Conservation (phyloP, 2,888 invertebrate genomes). For the Acronicta aceris region DNA sequence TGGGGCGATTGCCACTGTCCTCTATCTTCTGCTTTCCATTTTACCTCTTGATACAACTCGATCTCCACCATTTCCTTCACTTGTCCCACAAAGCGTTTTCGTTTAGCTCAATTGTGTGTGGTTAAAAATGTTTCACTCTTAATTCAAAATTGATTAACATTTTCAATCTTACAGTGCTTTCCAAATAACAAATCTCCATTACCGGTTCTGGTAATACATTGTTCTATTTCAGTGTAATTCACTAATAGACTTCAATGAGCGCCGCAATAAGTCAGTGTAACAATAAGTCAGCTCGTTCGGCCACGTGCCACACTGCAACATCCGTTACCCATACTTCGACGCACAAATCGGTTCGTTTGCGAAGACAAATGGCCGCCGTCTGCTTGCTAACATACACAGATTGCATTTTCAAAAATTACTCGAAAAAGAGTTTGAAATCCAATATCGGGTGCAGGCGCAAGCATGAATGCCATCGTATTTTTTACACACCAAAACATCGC, state of each 20-base stretch:
- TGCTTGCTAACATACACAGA: constrained; percentile 75
- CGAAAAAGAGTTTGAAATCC: constrained; percentile 79
- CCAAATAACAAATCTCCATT: constrained; percentile 41
- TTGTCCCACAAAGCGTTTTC: too few relatives aligned
- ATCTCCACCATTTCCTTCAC: too few relatives aligned
- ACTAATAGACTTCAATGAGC: constrained; percentile 80
- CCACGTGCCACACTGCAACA: constrained; percentile 81
- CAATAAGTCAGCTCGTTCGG: constrained; percentile 79
- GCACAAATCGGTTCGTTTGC: constrained; percentile 88
- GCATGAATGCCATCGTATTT: constrained; percentile 63
- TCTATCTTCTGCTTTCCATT: too few relatives aligned
- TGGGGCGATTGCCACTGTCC: too few relatives aligned
- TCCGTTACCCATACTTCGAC: constrained; percentile 85
- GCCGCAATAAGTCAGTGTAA: constrained; percentile 74
- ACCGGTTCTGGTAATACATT: constrained; percentile 47
- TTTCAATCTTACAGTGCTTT: constrained; percentile 18
- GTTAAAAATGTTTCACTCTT: too few relatives aligned
- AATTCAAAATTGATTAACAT: too few relatives aligned
- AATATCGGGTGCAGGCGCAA: constrained; percentile 71
- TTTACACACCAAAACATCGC: constrained; percentile 53
- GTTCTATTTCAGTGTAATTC: constrained; percentile 66
- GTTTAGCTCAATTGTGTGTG: too few relatives aligned
- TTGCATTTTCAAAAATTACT: constrained; percentile 84
- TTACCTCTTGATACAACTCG: too few relatives aligned
- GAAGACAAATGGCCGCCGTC: constrained; percentile 85